phyloP scores from a whole-genome alignment of 2,113 vertebrate species.

The Eidolon helvum region DNA sequence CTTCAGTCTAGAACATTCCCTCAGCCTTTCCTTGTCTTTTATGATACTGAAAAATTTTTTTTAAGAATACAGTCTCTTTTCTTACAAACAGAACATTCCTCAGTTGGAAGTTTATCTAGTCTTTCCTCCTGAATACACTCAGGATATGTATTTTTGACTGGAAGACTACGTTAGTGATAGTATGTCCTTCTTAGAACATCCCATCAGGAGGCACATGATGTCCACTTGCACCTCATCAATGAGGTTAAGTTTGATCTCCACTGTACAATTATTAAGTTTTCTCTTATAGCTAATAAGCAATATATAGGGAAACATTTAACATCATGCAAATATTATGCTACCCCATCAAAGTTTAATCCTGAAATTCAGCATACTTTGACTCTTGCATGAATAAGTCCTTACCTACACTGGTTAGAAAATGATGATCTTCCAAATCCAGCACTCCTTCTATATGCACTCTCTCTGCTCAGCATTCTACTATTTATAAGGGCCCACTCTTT shows the following conservation, averaged over 20 bases:
- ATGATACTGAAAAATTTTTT: not conserved
- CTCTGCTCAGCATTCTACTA: not conserved
- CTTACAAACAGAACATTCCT: not conserved
- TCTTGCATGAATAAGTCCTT: not conserved
- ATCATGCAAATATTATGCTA: not conserved
- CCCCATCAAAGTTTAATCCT: not conserved
- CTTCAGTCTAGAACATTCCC: not conserved
- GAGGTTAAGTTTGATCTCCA: not conserved
- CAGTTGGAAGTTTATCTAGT: not conserved
- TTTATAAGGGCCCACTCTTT: not conserved
- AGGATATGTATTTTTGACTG: not conserved
- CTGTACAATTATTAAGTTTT: not conserved
- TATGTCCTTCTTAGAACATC: not conserved
- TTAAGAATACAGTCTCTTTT: not conserved
- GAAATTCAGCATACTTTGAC: not conserved
- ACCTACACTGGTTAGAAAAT: not conserved
- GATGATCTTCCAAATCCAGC: not conserved
- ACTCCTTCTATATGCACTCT: not conserved
- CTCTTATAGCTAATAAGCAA: not conserved
- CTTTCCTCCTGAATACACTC: not conserved
- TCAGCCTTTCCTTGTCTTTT: not conserved
- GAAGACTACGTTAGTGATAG: rapidly evolving
- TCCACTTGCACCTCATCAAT: not conserved
- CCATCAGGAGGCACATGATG: not conserved
- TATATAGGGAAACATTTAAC: not conserved